These are phyloP conservation scores for Saguinus imperator DNA, from an alignment of 2,113 vertebrate genomes.

Conservation along the genomic window DNA sequence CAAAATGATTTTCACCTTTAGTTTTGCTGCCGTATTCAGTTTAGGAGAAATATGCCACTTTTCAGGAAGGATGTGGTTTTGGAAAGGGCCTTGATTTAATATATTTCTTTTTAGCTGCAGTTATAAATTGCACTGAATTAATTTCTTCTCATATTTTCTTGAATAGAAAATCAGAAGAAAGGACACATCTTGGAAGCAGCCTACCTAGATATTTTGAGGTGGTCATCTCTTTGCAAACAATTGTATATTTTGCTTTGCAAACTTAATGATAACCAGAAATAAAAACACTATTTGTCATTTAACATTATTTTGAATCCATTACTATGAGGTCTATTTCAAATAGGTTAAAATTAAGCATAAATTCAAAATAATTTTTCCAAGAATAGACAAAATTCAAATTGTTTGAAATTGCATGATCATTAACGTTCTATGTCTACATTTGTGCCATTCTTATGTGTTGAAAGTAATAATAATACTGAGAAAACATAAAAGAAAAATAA, in stretches of 20 bases:
- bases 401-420: neutral
- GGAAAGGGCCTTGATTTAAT: conserved; percentile 10
- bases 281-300: neutral
- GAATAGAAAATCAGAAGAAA: neutral
- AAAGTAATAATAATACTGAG: neutral
- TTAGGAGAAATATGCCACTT: neutral
- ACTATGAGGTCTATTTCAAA: neutral
- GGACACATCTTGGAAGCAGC: neutral
- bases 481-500: neutral
- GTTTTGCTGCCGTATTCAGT: neutral
- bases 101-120: neutral
- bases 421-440: neutral
- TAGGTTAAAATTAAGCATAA: neutral
- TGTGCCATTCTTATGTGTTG: neutral
- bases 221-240: neutral
- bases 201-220: neutral
- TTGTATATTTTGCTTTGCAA: neutral
- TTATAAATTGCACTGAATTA: conserved; percentile 24
- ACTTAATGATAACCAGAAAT: conserved; percentile 22
- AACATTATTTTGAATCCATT: neutral
- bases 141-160: conserved; percentile 34
- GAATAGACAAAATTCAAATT: neutral
- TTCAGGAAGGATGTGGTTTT: conserved; percentile 4
- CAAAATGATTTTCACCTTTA: neutral
- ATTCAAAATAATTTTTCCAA: conserved; percentile 29